A percentile compares a stretch with the other conserved stretches of the same genome.
These are phyloP conservation scores for Panagrolaimus sp. DNA, from an alignment of 1,140 invertebrate genomes.

Conservation along the genomic window DNA sequence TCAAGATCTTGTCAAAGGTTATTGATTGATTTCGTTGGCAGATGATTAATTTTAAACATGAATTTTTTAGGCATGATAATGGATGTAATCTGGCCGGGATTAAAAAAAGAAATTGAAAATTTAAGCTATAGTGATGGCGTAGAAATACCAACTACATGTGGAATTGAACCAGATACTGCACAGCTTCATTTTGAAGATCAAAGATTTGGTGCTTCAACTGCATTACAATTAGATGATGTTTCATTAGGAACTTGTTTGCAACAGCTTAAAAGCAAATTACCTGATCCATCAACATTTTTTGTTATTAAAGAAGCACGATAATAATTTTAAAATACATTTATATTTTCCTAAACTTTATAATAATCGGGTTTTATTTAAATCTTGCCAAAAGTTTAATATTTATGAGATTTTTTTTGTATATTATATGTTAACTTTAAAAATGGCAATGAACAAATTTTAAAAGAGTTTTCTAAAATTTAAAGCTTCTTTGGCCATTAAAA, in stretches of 20 bases:
- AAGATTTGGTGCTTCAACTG: slow-evolving; percentile 45
- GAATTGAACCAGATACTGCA: slow-evolving; percentile 47
- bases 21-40: not conserved
- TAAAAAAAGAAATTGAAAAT: slow-evolving; percentile 50
- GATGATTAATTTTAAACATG: not conserved
- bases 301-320: slow-evolving; percentile 22
- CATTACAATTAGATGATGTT: slow-evolving; percentile 32
- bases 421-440: too few relatives aligned
- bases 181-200: slow-evolving; percentile 43
- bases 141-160: slow-evolving; percentile 43
- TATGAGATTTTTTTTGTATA: too few relatives aligned
- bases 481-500: too few relatives aligned
- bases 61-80: slow-evolving; percentile 50
- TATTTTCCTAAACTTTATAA: not conserved
- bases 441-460: too few relatives aligned
- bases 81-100: slow-evolving; percentile 55
- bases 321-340: not conserved
- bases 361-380: slow-evolving; percentile 3
- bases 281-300: slow-evolving; percentile 51
- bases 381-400: too few relatives aligned
- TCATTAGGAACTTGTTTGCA: slow-evolving; percentile 39
- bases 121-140: slow-evolving; percentile 49
- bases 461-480: too few relatives aligned
- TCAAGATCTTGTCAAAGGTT: slow-evolving; percentile 53
- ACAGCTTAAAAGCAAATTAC: slow-evolving; percentile 47